Evolutionary conservation across 2,113 vertebrate genomes (phyloP), one percentile per base, ranked within the genome.

Genomic region (Psammodynastes pulverulentus): DNA sequence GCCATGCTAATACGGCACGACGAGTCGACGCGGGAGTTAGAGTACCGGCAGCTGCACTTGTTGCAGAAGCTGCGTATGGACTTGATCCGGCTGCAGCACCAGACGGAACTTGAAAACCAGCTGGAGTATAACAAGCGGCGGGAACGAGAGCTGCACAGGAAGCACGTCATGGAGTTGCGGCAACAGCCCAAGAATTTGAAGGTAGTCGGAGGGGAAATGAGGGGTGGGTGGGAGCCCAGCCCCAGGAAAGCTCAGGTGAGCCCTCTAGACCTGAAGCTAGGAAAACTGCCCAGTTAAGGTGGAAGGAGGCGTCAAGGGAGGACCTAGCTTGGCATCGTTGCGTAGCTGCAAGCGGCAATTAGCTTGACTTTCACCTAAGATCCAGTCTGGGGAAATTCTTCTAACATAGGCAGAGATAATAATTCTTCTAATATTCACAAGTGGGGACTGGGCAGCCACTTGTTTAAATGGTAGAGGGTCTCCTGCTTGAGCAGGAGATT

Each of bases 101-200:
- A 99, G 98, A 99, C 99, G 0, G 99, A 99, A 97, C 98, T 99
- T 90, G 99, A 99, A 97, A 99, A 99, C 97, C 99, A 99, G 98
- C 98, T 99, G 92, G 99, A 99, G 92, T 99, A 99, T 98, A 99
- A 99, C 98, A 99, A 99, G 97, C 97, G 99, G 89, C 97, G 99
- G 1, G 99, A 99, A 96, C 97, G 99, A 45, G 99, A 99, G 95
- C 98, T 99, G 96, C 99, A 99, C 97, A 98, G 99, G 96, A 99
- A 99, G 96, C 99, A 99, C 52, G 99, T 99, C 96, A 98, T 99
- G 97, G 99, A 99, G 97, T 98, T 99, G 92, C 98, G 99, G 97
- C 99, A 99, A 97, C 99, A 99, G 98, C 99, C 99, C 97, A 99
- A 99, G 97, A 99, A 99, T 96, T 98, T 99, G 96, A 99, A 99